phyloP scores from a whole-genome alignment of 2,797 vertebrate genomes.

The Ceryle rudis region DNA sequence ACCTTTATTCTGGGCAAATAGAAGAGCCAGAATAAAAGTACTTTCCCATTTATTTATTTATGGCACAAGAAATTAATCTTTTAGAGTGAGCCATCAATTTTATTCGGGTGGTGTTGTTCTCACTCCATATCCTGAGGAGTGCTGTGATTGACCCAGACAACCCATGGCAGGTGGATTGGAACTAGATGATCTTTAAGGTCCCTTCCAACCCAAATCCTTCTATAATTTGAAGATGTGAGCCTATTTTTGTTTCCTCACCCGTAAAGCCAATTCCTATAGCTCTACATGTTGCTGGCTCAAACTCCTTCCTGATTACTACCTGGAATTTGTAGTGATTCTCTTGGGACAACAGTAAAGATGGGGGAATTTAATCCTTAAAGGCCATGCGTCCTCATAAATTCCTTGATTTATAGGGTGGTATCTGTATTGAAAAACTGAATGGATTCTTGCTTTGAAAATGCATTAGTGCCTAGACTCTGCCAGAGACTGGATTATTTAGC shows the following conservation, averaged over 20 bases:
- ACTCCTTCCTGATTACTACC: background rate
- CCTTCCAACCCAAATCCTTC: no score
- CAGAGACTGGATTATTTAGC: background rate
- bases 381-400: background rate
- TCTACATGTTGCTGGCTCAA: background rate
- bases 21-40: background rate
- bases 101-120: background rate
- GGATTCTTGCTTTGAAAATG: background rate
- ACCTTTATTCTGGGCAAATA: background rate
- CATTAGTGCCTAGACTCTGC: background rate
- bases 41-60: background rate
- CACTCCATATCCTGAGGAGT: background rate
- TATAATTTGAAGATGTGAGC: background rate
- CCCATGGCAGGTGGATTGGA: no score
- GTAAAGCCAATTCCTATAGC: background rate
- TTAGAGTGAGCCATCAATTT: background rate
- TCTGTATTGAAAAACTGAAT: background rate
- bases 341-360: background rate
- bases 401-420: fast-evolving
- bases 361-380: background rate
- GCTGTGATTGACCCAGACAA: background rate
- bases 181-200: no score
- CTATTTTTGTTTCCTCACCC: background rate
- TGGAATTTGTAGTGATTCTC: background rate
- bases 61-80: background rate